phyloP scores from a whole-genome alignment of 2,888 invertebrate genomes.

The Carcina quercana region DNA sequence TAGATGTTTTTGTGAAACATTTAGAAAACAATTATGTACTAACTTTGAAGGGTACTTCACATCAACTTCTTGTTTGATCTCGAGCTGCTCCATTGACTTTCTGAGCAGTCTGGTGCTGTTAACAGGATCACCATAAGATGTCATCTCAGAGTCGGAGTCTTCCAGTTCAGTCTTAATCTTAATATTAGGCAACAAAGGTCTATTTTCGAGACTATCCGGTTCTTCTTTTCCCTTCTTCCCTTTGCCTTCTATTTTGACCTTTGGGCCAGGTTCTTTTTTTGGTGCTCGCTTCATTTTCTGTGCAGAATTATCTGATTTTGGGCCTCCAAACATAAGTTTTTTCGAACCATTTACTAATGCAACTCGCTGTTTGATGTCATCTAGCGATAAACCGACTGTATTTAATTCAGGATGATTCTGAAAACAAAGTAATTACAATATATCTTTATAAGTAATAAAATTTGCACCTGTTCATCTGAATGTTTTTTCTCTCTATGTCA shows the following conservation, averaged over 20 bases:
- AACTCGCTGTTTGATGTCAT: constrained; percentile 74
- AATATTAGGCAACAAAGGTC: constrained; percentile 53
- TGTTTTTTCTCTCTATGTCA: too few species aligned
- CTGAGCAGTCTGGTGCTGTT: constrained; percentile 58
- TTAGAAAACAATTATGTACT: constrained; percentile 23
- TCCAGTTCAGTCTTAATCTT: constrained; percentile 61
- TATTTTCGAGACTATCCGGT: constrained; percentile 41
- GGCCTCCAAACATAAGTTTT: constrained; percentile 62
- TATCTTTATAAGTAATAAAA: too few species aligned
- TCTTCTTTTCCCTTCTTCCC: constrained; percentile 48
- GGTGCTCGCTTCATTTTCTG: constrained; percentile 47
- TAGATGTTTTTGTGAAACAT: too few species aligned
- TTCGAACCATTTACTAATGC: constrained; percentile 65
- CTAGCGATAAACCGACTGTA: constrained; percentile 83
- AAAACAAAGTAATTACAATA: constrained; percentile 21
- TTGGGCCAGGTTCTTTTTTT: constrained; percentile 44
- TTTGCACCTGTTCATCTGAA: too few species aligned
- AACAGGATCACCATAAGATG: constrained; percentile 58
- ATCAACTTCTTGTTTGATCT: constrained; percentile 57
- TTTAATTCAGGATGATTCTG: constrained; percentile 84
- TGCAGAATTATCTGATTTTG: constrained; percentile 40
- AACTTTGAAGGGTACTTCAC: constrained; percentile 42
- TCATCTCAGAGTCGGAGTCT: constrained; percentile 65
- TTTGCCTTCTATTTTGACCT: constrained; percentile 31
- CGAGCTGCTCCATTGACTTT: constrained; percentile 41